phyloP scores from a whole-genome alignment of 2,888 invertebrate genomes.

The Chorisops tibialis region DNA sequence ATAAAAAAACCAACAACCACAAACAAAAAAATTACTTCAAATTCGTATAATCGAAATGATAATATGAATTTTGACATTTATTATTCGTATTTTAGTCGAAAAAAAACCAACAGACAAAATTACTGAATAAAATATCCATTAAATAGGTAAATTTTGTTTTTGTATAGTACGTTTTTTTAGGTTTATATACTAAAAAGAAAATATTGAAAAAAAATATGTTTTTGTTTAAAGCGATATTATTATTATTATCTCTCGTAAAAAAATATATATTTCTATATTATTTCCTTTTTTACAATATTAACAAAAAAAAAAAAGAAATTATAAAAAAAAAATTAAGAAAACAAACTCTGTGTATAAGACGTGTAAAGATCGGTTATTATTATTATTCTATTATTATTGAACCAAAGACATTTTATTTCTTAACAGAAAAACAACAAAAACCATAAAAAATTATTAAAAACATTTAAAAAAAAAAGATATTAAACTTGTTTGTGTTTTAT shows the following conservation, averaged over 20 bases:
- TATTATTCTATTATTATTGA: constrained; percentile 13
- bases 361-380: constrained; percentile 1
- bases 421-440: constrained; percentile 6
- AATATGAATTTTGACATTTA: too few species aligned
- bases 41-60: too few species aligned
- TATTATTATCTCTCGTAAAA: background rate
- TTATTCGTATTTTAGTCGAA: too few species aligned
- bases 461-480: constrained; percentile 6
- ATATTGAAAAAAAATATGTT: too few species aligned
- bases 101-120: too few species aligned
- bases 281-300: constrained; percentile 22
- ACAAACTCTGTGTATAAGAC: constrained; percentile 9
- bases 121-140: too few species aligned
- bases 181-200: background rate
- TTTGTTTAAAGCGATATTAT: background rate
- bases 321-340: constrained; percentile 12
- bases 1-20: too few species aligned
- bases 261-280: constrained; percentile 13
- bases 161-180: background rate
- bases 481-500: too few species aligned
- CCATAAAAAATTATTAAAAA: constrained; percentile 13
- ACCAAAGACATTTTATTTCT: constrained; percentile 22
- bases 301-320: constrained; percentile 3
- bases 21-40: too few species aligned
- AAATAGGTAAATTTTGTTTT: too few species aligned